Evolutionary conservation across 1,140 invertebrate species (phyloP).

Genomic region (Ips nitidus): DNA sequence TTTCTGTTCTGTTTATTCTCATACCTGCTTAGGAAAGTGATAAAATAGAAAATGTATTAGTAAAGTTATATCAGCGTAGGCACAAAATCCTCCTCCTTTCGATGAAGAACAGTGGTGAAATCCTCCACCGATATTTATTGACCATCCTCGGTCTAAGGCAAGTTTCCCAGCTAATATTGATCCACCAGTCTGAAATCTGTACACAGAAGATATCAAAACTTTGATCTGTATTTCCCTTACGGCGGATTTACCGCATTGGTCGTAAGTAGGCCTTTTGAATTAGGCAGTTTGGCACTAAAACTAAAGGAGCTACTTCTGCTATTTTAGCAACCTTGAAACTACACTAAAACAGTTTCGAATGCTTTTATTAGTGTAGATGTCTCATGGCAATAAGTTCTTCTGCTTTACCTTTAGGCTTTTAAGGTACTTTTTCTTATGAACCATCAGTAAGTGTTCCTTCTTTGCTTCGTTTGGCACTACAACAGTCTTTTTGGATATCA

Average conservation of each 20-base stretch:
- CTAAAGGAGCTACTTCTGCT: constrained; percentile 73
- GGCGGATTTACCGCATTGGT: constrained; percentile 64
- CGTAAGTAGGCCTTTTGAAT: constrained; percentile 75
- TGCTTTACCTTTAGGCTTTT: constrained; percentile 62
- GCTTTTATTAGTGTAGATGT: background rate
- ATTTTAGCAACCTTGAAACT: constrained; percentile 76
- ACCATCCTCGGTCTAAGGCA: constrained; percentile 79
- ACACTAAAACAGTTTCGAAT: constrained; percentile 48
- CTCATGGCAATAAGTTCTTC: constrained; percentile 5
- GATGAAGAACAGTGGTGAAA: constrained; percentile 79
- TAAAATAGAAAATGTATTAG: constrained; percentile 69
- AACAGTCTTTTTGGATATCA: constrained; percentile 58
- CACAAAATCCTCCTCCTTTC: constrained; percentile 82
- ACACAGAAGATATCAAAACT: constrained; percentile 38
- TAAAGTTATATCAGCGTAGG: constrained; percentile 85
- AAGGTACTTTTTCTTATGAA: constrained; percentile 74
- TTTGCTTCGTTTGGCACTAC: constrained; percentile 69
- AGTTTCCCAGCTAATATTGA: constrained; percentile 78
- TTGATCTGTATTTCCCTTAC: background rate
- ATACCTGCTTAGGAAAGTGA: constrained; percentile 53
- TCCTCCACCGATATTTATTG: constrained; percentile 89
- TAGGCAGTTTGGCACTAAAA: constrained; percentile 74
- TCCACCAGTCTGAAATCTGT: constrained; percentile 78
- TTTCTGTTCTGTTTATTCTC: background rate
- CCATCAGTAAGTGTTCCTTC: constrained; percentile 67